Conservation (phyloP, 2,797 vertebrate species). For the Pseudocheirus occidentalis region DNA sequence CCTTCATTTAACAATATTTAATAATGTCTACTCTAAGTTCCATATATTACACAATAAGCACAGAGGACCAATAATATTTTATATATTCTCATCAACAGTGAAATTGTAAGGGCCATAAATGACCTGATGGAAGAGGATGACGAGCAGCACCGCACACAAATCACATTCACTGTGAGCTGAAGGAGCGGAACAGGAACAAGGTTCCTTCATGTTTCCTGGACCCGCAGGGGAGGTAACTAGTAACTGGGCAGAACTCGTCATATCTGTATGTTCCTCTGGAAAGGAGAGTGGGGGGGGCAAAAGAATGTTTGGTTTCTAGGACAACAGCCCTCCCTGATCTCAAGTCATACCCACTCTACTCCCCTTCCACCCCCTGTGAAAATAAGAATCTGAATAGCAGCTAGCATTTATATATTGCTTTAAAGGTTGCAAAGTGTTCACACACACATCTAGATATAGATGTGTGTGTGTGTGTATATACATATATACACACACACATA, state of each 20-base stretch:
- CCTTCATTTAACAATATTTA: constrained; percentile 67
- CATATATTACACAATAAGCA: constrained; percentile 55
- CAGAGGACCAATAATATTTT: constrained; percentile 71
- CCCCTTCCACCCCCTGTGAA: neutral
- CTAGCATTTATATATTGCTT: neutral
- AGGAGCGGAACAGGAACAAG: constrained; percentile 33
- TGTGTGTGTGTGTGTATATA: neutral
- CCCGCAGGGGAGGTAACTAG: constrained; percentile 34
- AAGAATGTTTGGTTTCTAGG: neutral
- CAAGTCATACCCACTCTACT: neutral
- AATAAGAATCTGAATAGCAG: neutral
- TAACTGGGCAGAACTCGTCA: neutral
- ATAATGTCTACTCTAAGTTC: constrained; percentile 53
- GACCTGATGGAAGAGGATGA: constrained; percentile 69
- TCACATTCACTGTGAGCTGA: constrained; percentile 22
- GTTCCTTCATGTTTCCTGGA: constrained; percentile 22
- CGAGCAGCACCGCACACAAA: constrained; percentile 53
- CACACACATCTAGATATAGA: neutral
- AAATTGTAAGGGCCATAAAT: constrained; percentile 67
- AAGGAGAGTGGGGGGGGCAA: neutral
- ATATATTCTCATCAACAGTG: constrained; percentile 72
- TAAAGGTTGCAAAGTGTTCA: neutral
- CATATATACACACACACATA: neutral
- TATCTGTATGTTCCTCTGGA: constrained; percentile 41
- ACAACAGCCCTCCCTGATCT: neutral